Percentiles rank a stretch among this genome's conserved stretches.
Conservation (phyloP, 2,797 vertebrate species). For the Coendou prehensilis region DNA sequence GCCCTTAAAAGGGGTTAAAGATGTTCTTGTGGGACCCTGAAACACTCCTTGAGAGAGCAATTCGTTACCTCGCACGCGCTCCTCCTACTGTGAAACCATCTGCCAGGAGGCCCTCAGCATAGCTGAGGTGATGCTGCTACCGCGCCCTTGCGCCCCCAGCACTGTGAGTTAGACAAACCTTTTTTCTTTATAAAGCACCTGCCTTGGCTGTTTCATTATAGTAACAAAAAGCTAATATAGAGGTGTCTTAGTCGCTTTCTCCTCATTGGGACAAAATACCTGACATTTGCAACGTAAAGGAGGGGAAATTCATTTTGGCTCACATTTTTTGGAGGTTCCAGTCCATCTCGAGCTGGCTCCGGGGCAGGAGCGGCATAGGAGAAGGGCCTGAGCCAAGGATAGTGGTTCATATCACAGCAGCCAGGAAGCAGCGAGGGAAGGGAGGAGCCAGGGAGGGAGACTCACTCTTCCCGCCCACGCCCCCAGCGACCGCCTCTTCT, state of each 20-base stretch:
- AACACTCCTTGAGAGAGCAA: neutral
- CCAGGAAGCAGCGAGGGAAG: neutral
- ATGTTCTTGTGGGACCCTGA: too few relatives aligned
- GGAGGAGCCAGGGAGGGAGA: neutral
- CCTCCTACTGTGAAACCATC: neutral
- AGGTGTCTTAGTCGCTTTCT: neutral
- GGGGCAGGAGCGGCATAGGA: neutral
- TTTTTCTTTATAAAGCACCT: neutral
- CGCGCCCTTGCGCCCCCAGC: neutral
- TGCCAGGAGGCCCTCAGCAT: too few relatives aligned
- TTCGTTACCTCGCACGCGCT: neutral
- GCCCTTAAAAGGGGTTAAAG: neutral
- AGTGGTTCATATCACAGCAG: neutral
- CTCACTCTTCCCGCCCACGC: neutral
- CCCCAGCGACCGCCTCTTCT: neutral
- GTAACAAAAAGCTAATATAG: neutral
- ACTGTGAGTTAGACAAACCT: neutral
- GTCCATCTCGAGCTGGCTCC: rapidly evolving
- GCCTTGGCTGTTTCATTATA: neutral
- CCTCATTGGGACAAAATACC: neutral
- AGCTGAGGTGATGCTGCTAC: neutral
- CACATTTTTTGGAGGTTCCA: neutral
- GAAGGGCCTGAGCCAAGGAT: neutral
- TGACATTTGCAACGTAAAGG: neutral
- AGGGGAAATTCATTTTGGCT: neutral